These are phyloP conservation scores for Ammodramus savannarum DNA, from an alignment of 2,113 vertebrate species.

Conservation along the genomic window DNA sequence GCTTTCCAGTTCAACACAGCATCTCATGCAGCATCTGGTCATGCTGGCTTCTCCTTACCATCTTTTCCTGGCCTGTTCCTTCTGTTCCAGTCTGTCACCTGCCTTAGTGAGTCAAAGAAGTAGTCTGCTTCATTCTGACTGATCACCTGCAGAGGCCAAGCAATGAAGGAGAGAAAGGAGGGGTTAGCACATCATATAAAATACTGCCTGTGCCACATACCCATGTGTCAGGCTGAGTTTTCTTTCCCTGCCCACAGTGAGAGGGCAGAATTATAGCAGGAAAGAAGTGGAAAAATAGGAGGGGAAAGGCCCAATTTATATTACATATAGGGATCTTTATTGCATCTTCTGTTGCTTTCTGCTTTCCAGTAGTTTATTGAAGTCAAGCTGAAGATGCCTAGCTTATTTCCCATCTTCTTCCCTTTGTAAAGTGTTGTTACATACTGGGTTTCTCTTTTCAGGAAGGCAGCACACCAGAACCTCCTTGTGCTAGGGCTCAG, in stretches of 20 bases:
- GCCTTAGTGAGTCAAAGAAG: constrained; percentile 92
- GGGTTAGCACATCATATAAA: neutral
- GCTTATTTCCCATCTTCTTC: neutral
- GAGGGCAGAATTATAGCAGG: neutral
- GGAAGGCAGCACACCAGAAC: neutral
- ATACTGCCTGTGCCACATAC: neutral
- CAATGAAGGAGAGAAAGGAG: neutral
- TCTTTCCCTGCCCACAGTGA: neutral
- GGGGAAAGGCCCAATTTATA: neutral
- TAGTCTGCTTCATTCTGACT: constrained; percentile 91
- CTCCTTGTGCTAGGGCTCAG: neutral
- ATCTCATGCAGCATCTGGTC: neutral
- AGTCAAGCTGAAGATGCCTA: neutral
- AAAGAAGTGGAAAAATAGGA: neutral
- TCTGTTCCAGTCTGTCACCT: constrained; percentile 88
- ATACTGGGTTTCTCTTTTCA: neutral
- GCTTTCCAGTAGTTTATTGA: neutral
- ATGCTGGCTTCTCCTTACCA: constrained; percentile 69
- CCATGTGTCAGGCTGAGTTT: neutral
- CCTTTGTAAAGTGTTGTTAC: neutral
- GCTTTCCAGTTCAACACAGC: neutral
- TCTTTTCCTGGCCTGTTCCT: constrained; percentile 83
- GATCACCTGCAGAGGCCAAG: constrained; percentile 77
- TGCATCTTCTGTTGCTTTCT: neutral
- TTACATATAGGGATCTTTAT: neutral